These are phyloP conservation scores for Cetonia aurata DNA, from an alignment of 2,888 invertebrate genomes.

Conservation along the genomic window DNA sequence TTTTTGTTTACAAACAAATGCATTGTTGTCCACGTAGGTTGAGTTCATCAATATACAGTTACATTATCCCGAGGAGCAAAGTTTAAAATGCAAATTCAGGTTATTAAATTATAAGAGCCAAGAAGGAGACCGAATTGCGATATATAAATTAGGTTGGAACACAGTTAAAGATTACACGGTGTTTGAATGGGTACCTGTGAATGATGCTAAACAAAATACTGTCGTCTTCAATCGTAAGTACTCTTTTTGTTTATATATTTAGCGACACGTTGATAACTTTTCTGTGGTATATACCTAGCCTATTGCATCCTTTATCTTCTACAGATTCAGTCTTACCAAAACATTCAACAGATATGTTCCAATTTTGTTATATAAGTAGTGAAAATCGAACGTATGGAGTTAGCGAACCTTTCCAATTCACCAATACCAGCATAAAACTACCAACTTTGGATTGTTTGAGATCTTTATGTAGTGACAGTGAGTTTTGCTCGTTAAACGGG, in stretches of 20 bases:
- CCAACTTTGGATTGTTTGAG: conserved; percentile 39
- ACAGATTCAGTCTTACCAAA: conserved; percentile 60
- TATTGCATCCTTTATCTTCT: conserved; percentile 43
- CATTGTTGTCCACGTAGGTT: conserved; percentile 52
- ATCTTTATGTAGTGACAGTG: conserved; percentile 41
- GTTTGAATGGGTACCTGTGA: conserved; percentile 61
- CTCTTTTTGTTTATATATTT: neutral
- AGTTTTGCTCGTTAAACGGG: conserved; percentile 37
- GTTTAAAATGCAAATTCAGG: conserved; percentile 58
- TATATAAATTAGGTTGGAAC: conserved; percentile 63
- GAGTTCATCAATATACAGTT: conserved; percentile 59
- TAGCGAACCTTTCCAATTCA: conserved; percentile 61
- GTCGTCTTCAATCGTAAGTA: conserved; percentile 60
- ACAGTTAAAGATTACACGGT: conserved; percentile 62
- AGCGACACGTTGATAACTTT: no score
- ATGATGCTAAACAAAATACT: conserved; percentile 44
- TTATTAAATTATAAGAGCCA: conserved; percentile 59
- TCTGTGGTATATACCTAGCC: no score
- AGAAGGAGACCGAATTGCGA: conserved; percentile 62
- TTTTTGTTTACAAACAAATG: conserved; percentile 14
- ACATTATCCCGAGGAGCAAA: conserved; percentile 58
- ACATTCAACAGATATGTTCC: conserved; percentile 60
- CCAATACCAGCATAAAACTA: conserved; percentile 28
- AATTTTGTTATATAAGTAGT: conserved; percentile 62
- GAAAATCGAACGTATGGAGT: conserved; percentile 62